Conservation (phyloP, 1,140 invertebrate species). For the Platyura marginata region DNA sequence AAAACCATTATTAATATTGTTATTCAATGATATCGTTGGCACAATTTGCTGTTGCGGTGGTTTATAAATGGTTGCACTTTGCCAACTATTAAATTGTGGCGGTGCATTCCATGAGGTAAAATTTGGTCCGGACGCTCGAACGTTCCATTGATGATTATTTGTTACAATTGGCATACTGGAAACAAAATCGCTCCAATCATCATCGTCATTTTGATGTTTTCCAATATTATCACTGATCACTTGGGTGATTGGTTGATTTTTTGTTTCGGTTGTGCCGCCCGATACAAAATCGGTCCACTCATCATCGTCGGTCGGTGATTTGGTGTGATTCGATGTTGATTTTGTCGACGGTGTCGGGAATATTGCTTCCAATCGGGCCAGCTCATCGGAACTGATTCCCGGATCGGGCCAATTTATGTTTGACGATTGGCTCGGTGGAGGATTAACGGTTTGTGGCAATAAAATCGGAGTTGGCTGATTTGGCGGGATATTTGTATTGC, state of each 20-base stretch:
- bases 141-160: neutral
- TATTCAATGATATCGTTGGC: constrained; percentile 2
- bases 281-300: constrained; percentile 39
- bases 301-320: constrained; percentile 26
- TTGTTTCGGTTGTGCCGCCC: constrained; percentile 21
- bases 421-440: constrained; percentile 14
- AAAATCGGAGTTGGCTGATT: neutral
- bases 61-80: constrained; percentile 2
- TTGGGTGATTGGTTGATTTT: constrained; percentile 9
- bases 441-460: neutral
- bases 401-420: constrained; percentile 45
- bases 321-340: constrained; percentile 17
- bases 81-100: constrained; percentile 2
- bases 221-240: constrained; percentile 9
- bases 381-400: constrained; percentile 40
- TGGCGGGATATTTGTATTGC: neutral
- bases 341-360: constrained; percentile 13
- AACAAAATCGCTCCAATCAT: constrained; percentile 45
- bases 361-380: constrained; percentile 29
- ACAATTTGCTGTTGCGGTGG: constrained; percentile 5
- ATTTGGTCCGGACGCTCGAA: constrained; percentile 13
- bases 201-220: constrained; percentile 24
- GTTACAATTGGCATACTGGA: constrained; percentile 24
- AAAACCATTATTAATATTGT: constrained; percentile 7
- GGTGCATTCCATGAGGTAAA: constrained; percentile 13